These are phyloP conservation scores for Drosophila kuntzei DNA, from an alignment of 2,888 invertebrate species.

Conservation along the genomic window DNA sequence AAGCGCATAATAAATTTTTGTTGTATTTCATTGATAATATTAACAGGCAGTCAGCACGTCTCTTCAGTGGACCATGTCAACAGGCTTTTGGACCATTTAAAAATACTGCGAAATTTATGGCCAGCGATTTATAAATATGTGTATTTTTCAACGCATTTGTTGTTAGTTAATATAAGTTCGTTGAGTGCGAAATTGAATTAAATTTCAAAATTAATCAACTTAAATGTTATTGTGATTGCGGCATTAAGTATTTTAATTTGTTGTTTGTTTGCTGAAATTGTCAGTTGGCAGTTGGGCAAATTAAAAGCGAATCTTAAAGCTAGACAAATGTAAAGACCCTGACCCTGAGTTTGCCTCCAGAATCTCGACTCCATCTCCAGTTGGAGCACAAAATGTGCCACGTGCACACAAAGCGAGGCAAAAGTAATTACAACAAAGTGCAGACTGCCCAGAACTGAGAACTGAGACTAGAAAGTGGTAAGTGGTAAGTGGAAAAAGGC, in stretches of 20 bases:
- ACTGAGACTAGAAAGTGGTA: conserved; percentile 27
- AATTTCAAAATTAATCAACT: conserved; percentile 53
- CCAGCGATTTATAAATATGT: conserved; percentile 17
- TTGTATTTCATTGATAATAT: conserved; percentile 56
- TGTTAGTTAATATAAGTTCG: conserved; percentile 49
- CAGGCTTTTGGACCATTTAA: conserved; percentile 20
- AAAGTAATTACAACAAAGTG: conserved; percentile 77
- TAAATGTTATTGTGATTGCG: conserved; percentile 37
- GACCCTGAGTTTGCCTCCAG: conserved; percentile 62
- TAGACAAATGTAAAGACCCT: conserved; percentile 36
- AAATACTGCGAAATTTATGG: conserved; percentile 36
- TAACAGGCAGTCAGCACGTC: conserved; percentile 62
- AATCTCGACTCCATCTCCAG: background rate
- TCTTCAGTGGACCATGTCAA: conserved; percentile 21
- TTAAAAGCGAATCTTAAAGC: conserved; percentile 29
- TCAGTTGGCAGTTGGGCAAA: conserved; percentile 14
- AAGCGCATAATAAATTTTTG: conserved; percentile 50
- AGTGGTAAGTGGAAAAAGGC: conserved; percentile 29
- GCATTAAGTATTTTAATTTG: conserved; percentile 22
- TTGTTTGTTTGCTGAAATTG: conserved; percentile 28
- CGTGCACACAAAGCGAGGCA: conserved; percentile 63
- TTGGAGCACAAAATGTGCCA: conserved; percentile 45
- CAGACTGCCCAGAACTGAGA: conserved; percentile 42
- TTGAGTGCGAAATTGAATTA: conserved; percentile 48
- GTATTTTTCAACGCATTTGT: conserved; percentile 23